These are phyloP conservation scores for Kryptolebias ocellatus DNA, from an alignment of 2,797 vertebrate genomes.

Conservation along the genomic window DNA sequence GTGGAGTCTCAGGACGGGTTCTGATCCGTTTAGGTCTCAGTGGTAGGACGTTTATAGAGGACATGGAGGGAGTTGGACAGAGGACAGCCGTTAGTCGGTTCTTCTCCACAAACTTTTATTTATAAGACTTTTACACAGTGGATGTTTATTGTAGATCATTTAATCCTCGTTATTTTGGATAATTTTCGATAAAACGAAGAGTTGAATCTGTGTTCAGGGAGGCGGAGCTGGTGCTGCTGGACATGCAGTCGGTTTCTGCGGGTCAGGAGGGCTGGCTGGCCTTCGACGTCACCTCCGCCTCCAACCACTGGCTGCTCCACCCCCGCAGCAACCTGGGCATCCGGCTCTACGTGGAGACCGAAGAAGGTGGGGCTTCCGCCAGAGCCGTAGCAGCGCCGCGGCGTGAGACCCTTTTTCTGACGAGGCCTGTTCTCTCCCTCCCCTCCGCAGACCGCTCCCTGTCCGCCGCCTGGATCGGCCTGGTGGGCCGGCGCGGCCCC, in stretches of 20 bases:
- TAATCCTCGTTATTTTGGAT: too few species aligned
- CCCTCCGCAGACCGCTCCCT: slow-evolving; percentile 84
- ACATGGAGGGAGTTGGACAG: too few species aligned
- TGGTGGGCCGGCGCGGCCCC: slow-evolving; percentile 89
- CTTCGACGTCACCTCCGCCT: slow-evolving; percentile 92
- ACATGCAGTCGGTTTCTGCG: slow-evolving; percentile 89
- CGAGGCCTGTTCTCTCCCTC: fast-evolving
- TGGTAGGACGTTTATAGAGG: too few species aligned
- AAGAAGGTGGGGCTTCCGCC: slow-evolving; percentile 82
- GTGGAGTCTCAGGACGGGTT: slow-evolving; percentile 38
- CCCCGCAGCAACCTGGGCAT: slow-evolving; percentile 90
- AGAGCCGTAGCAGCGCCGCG: too few species aligned
- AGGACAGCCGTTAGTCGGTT: too few species aligned
- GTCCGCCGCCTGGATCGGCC: slow-evolving; percentile 88
- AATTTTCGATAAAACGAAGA: too few species aligned
- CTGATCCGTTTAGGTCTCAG: too few species aligned
- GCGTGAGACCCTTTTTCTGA: background rate
- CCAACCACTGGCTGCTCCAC: slow-evolving; percentile 89
- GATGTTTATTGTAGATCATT: too few species aligned
- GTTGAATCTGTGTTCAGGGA: slow-evolving; percentile 76
- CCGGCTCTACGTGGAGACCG: slow-evolving; percentile 92
- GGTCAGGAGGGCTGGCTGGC: slow-evolving; percentile 94
- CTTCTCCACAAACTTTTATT: too few species aligned
- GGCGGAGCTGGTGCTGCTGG: slow-evolving; percentile 92
- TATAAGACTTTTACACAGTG: too few species aligned